Evolutionary conservation across 2,888 invertebrate species (phyloP).

Genomic region (Dendrolimus pini): DNA sequence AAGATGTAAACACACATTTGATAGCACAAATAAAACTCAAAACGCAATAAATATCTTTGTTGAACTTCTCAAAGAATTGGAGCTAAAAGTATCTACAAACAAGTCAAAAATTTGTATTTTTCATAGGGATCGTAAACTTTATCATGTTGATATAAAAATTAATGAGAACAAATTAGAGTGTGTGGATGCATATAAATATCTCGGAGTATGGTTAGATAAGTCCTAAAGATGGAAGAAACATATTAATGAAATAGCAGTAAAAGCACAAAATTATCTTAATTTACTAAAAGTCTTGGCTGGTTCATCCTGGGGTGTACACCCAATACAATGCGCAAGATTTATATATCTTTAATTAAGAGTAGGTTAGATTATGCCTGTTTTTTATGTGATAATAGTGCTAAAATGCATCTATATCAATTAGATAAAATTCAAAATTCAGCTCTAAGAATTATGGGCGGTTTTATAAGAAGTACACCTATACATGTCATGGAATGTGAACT

Average conservation of each 20-base stretch:
- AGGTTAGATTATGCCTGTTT: slow-evolving; percentile 17
- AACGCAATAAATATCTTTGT: slow-evolving; percentile 4
- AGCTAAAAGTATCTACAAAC: slow-evolving; percentile 12
- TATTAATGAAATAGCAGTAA: slow-evolving; percentile 15
- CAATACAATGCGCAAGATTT: slow-evolving; percentile 18
- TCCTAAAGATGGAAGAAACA: slow-evolving; percentile 20
- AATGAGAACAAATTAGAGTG: slow-evolving; percentile 4
- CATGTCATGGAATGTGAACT: slow-evolving; percentile 1
- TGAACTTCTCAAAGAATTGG: slow-evolving; percentile 8
- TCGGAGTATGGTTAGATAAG: slow-evolving; percentile 22
- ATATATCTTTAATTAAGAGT: slow-evolving; percentile 17
- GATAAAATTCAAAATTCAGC: slow-evolving; percentile 15
- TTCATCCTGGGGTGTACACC: slow-evolving; percentile 21
- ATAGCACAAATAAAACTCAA: slow-evolving; percentile 1
- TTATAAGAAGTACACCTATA: background rate
- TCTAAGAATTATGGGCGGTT: background rate
- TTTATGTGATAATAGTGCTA: slow-evolving; percentile 9
- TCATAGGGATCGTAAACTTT: too few species aligned
- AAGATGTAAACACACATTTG: background rate
- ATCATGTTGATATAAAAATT: slow-evolving; percentile 6
- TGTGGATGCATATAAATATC: slow-evolving; percentile 16
- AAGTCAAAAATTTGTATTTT: slow-evolving; percentile 20
- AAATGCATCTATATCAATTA: slow-evolving; percentile 12
- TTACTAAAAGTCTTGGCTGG: slow-evolving; percentile 20
- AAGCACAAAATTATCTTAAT: slow-evolving; percentile 16